phyloP scores from a whole-genome alignment of 2,113 vertebrate species.

The Puma concolor region DNA sequence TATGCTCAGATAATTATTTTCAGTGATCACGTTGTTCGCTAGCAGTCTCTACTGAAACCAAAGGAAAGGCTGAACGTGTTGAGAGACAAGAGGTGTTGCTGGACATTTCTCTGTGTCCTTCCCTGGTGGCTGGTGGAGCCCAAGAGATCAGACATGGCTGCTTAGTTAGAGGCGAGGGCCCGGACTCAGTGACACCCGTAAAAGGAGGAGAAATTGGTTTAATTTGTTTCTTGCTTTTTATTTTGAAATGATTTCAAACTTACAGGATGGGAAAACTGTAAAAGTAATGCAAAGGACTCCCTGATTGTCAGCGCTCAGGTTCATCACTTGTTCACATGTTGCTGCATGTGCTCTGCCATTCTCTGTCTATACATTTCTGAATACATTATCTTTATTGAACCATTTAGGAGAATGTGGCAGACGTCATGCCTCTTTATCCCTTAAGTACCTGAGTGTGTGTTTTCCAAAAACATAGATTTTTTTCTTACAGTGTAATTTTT shows the following conservation, averaged over 20 bases:
- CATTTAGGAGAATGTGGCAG: background rate
- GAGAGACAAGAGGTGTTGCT: background rate
- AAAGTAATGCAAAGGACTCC: background rate
- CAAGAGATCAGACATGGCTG: background rate
- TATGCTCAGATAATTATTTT: constrained; percentile 59
- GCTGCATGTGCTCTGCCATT: background rate
- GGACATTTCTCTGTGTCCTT: background rate
- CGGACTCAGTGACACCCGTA: background rate
- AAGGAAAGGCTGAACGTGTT: background rate
- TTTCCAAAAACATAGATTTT: constrained; percentile 4
- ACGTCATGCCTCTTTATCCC: background rate
- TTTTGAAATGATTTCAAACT: constrained; percentile 13
- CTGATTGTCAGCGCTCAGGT: background rate
- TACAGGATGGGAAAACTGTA: background rate
- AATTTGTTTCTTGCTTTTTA: background rate
- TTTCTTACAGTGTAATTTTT: background rate
- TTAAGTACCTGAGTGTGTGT: background rate
- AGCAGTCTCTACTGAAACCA: background rate
- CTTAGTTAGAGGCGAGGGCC: background rate
- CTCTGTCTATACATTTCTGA: background rate
- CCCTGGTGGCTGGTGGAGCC: background rate
- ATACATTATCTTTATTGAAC: background rate
- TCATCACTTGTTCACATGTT: background rate
- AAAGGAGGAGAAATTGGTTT: background rate
- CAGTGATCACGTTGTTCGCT: constrained; percentile 9